These are phyloP conservation scores for Cryptotis parvus DNA, from an alignment of 2,113 vertebrate genomes.

Conservation along the genomic window DNA sequence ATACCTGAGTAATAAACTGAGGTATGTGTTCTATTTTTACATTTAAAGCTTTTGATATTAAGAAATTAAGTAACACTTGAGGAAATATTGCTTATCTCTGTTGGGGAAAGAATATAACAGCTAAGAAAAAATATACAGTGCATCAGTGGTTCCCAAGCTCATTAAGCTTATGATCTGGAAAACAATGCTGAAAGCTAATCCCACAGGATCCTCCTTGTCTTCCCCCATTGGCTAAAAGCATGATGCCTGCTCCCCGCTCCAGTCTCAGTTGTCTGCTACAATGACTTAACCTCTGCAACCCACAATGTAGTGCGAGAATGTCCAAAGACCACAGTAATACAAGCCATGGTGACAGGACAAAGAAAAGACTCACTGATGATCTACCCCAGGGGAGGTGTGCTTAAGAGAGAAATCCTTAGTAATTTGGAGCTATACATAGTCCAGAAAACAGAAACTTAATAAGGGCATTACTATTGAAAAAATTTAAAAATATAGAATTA, in stretches of 20 bases:
- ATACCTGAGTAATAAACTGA: slow-evolving; percentile 18
- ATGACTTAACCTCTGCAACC: neutral
- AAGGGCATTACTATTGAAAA: neutral
- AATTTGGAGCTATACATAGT: neutral
- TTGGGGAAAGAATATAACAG: neutral
- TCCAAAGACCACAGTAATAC: neutral
- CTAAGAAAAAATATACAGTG: neutral
- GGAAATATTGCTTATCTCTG: slow-evolving; percentile 3
- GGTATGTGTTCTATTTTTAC: neutral
- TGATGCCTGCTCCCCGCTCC: neutral
- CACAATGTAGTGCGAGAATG: neutral
- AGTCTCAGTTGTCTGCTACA: neutral
- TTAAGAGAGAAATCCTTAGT: neutral
- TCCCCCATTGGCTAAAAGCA: neutral
- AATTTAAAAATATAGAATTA: slow-evolving; percentile 8
- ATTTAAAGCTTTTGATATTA: slow-evolving; percentile 54
- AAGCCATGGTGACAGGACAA: neutral
- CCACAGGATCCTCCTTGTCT: neutral
- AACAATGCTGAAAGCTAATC: slow-evolving; percentile 20
- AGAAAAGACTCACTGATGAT: neutral
- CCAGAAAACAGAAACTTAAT: slow-evolving; percentile 47
- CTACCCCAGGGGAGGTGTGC: neutral
- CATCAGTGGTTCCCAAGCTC: neutral
- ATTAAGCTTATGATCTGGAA: slow-evolving; percentile 4
- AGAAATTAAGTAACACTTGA: slow-evolving; percentile 20